phyloP scores from a whole-genome alignment of 2,113 vertebrate genomes.

The Parus major region DNA sequence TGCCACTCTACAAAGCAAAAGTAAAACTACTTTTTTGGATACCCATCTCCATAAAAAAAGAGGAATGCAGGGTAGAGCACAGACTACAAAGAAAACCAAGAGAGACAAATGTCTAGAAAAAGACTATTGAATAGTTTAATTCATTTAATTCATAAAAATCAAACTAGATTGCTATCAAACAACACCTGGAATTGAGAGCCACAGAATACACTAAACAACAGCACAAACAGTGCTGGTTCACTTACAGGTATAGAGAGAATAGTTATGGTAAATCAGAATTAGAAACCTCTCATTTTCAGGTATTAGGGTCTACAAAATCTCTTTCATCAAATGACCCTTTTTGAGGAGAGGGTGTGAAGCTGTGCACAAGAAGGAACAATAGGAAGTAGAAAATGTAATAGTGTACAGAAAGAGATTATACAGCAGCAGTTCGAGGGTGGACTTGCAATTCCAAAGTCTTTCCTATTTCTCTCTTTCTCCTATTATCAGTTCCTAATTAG shows the following conservation, averaged over 20 bases:
- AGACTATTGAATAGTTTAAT: neutral
- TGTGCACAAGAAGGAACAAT: neutral
- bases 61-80: neutral
- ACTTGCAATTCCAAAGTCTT: neutral
- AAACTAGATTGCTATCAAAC: neutral
- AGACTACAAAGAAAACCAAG: neutral
- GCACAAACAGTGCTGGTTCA: neutral
- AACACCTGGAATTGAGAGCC: neutral
- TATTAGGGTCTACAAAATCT: neutral
- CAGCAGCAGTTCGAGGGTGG: accelerated
- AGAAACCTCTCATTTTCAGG: neutral
- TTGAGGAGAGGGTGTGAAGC: neutral
- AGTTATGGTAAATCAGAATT: neutral
- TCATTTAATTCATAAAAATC: neutral
- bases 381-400: neutral
- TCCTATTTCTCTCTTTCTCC: neutral
- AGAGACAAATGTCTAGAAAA: neutral
- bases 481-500: neutral
- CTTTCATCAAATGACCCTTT: neutral
- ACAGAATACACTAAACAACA: neutral
- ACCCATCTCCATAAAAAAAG: neutral
- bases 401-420: neutral
- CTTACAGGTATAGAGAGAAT: neutral
- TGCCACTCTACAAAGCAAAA: neutral
- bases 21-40: neutral